phyloP scores from a whole-genome alignment of 2,113 vertebrate genomes.

The Anhinga rufa region DNA sequence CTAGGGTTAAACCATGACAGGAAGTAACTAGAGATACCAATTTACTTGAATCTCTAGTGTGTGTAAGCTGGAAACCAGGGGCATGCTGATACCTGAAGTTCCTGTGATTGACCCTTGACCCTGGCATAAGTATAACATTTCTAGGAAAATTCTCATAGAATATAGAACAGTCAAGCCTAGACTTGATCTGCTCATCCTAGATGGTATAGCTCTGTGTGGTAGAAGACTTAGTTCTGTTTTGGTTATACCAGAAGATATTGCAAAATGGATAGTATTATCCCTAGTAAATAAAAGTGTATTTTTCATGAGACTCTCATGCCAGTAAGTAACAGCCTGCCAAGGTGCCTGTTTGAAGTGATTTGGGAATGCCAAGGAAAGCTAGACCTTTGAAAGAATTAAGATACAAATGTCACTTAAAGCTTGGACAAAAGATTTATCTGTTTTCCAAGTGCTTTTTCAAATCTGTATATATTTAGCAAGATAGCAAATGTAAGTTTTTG shows the following conservation, averaged over 20 bases:
- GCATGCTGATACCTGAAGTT: neutral
- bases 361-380: neutral
- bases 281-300: neutral
- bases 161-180: neutral
- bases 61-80: neutral
- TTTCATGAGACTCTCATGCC: neutral
- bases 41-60: neutral
- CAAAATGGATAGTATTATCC: neutral
- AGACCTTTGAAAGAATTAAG: neutral
- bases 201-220: neutral
- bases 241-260: neutral
- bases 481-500: neutral
- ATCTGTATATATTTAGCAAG: neutral
- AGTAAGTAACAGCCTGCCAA: neutral
- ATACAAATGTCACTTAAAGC: neutral
- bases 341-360: neutral
- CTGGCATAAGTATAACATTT: neutral
- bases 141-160: neutral
- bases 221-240: neutral
- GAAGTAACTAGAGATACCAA: neutral
- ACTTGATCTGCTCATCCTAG: neutral
- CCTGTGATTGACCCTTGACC: neutral
- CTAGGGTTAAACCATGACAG: no score
- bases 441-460: neutral
- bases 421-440: neutral